phyloP scores from a whole-genome alignment of 2,888 invertebrate genomes.

The Macaria liturata region DNA sequence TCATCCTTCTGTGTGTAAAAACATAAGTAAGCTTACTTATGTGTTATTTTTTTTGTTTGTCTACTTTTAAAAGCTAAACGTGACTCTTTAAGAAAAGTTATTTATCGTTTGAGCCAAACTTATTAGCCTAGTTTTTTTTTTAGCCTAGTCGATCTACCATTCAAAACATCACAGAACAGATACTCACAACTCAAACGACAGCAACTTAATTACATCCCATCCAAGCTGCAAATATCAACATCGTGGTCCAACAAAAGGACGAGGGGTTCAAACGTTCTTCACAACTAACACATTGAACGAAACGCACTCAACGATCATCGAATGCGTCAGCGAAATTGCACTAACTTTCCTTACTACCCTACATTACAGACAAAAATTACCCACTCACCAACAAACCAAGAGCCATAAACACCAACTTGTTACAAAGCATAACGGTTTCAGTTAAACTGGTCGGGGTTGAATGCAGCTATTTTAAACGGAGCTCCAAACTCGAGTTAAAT shows the following conservation, averaged over 20 bases:
- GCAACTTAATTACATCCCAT: no score
- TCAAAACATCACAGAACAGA: no score
- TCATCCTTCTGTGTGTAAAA: no score
- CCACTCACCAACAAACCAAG: conserved; percentile 39
- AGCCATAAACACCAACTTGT: conserved; percentile 32
- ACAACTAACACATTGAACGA: conserved; percentile 69
- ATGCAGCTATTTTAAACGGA: conserved; percentile 14
- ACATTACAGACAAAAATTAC: conserved; percentile 65
- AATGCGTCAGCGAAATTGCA: conserved; percentile 79
- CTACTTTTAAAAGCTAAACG: no score
- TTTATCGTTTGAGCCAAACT: no score
- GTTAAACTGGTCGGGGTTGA: conserved; percentile 36
- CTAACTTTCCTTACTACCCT: conserved; percentile 55
- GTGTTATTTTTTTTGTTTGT: no score
- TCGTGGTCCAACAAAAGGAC: conserved; percentile 32
- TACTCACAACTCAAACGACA: no score
- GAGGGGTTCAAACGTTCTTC: conserved; percentile 56
- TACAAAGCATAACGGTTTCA: conserved; percentile 35
- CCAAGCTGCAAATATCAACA: conserved; percentile 10
- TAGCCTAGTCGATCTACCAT: no score
- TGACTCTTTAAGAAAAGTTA: no score
- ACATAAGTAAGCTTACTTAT: no score
- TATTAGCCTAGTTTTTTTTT: no score
- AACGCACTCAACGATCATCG: conserved; percentile 67
- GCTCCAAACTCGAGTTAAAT: conserved; percentile 5